Evolutionary conservation across 2,797 vertebrate genomes (phyloP).

Genomic region (Acrocephalus scirpaceus): DNA sequence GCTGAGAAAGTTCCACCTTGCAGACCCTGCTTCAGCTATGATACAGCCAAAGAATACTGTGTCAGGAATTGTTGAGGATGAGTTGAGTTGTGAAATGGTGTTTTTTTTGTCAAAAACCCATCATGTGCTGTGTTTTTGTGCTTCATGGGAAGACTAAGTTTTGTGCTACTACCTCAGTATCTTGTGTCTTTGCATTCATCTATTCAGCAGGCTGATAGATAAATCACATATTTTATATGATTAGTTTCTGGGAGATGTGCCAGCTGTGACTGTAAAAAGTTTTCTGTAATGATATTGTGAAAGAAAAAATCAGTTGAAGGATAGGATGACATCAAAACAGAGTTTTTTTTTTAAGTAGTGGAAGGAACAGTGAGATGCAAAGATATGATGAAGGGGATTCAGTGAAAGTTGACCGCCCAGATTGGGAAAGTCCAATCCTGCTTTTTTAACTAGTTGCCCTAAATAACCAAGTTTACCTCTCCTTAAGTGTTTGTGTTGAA

Average conservation of each 20-base stretch:
- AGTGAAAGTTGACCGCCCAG: neutral
- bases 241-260: neutral
- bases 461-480: neutral
- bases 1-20: neutral
- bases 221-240: neutral
- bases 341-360: neutral
- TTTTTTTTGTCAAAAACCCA: neutral
- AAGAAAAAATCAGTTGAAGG: neutral
- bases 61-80: neutral
- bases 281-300: neutral
- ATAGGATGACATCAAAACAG: neutral
- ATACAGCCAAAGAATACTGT: neutral
- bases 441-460: neutral
- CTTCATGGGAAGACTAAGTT: neutral
- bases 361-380: neutral
- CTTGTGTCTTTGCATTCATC: neutral
- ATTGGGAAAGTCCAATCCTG: neutral
- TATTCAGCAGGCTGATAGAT: neutral
- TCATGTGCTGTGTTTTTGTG: neutral
- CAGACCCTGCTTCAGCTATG: neutral
- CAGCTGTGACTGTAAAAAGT: neutral
- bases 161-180: neutral
- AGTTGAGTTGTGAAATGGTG: neutral
- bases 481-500: neutral
- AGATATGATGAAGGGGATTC: neutral